Base-by-base conservation (phyloP, 1,140 invertebrate genomes). In the Aphelenchoides besseyi region DNA sequence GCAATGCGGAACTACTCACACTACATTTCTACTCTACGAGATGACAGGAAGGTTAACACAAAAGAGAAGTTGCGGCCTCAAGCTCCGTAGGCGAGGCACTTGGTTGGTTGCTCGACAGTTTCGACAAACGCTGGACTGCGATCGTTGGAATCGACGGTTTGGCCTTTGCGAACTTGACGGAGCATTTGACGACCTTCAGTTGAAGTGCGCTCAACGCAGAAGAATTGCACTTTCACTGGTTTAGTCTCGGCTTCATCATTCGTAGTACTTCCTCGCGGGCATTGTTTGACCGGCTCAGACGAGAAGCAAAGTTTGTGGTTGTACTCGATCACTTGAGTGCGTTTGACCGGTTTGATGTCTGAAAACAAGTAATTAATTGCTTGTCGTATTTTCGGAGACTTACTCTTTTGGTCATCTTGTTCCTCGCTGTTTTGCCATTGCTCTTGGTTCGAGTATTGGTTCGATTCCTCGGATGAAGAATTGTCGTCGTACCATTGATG, bases 271-370 rank as follows among this genome's bases (percentile, higher is more conserved):
- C 53, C 53, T 3, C 53, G 53, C 3, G 53, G 23, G 41, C 76
- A 78, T 8, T n/a, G 30, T 9, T 64, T 36, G 0, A 74, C 37
- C 3, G 76, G 72, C 18, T 61, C 18, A 3, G 23, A 70, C 32
- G 66, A 68, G 67, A 77, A 75, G 67, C 77, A 79, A 3, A 78
- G n/a, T 33, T 62, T 64, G 53, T 75, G 61, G 0, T 32, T 67
- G n/a, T 53, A 18, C 5, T 55, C 0, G 37, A 75, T 68, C 57
- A 36, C 35, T 2, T 67, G 0, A 3, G 61, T 67, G 18, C 26
- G n/a, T 1, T 33, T 3, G 16, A 12, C 0, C 5, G 52, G 61
- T 26, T 59, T n/a, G n/a, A n/a, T n/a, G n/a, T n/a, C n/a, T n/a
- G n/a, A n/a, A n/a, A n/a, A n/a, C n/a, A n/a, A n/a, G 5, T 54